Evolutionary conservation across 2,113 vertebrate species (phyloP), one percentile per base, ranked within the genome.

Genomic region (Zosterops hypoxanthus): DNA sequence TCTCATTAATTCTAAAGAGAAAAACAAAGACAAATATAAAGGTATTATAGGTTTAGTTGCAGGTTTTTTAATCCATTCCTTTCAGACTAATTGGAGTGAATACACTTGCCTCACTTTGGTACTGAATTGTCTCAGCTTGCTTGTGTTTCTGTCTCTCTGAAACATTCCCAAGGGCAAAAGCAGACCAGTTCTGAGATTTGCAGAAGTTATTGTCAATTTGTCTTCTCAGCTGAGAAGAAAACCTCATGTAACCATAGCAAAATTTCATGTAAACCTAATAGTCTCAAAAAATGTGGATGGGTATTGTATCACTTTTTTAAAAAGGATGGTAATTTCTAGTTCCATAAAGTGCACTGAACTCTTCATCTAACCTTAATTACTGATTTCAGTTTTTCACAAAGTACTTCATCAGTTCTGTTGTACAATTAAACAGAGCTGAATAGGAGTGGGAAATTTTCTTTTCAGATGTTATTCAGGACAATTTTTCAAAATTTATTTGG

Each of bases 281-380:
- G 52, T 82, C 16, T 82, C 22, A 56, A 19, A 11, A 16, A 53
- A 34, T 52, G 31, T 73, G 55, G 7, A 23, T 36, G 8, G 2
- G 3, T 52, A 25, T 12, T 23, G 5, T 42, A 29, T 3, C 1
- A 5, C 34, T 71, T 50, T 19, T 78, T 33, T 61, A 78, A 65
- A 60, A 60, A 47, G 16, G 8, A 23, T 69, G 10, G 6, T 21
- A 44, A 78, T 65, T 87, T 87, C 12, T 84, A 6, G 7, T 73
- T 56, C 56, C 16, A 26, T 66, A 21, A 53, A 76, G 25, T 3
- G 0, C 11, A 29, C 4, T 0, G 3, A 36, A 3, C 7, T 81
- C 22, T 76, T 80, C 1, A 46, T 75, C 86, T 82, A 75, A 41
- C 9, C 8, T 39, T 61, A 33, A 63, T 49, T 65, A 34, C 19